phyloP scores from a whole-genome alignment of 2,113 vertebrate species.

The Misgurnus mizolepis region DNA sequence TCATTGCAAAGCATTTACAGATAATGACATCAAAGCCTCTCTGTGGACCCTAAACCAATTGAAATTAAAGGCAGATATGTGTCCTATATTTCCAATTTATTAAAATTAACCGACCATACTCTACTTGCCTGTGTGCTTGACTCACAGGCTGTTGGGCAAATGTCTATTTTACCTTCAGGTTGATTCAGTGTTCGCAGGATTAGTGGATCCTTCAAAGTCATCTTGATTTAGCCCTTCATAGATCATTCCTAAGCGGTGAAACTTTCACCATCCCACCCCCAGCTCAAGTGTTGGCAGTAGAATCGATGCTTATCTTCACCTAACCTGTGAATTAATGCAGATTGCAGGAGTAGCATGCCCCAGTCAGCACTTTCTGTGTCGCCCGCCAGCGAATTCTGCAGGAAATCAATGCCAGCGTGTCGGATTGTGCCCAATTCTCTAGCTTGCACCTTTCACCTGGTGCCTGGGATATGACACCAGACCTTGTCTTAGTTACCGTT shows the following conservation, averaged over 20 bases:
- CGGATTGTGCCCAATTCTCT: slow-evolving; percentile 44
- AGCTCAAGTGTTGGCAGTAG: slow-evolving; percentile 47
- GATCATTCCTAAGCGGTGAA: slow-evolving; percentile 37
- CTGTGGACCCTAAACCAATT: not conserved
- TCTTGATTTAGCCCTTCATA: slow-evolving; percentile 38
- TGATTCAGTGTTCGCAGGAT: not conserved
- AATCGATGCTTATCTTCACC: slow-evolving; percentile 69
- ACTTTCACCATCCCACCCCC: slow-evolving; percentile 39
- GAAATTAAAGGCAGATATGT: slow-evolving; percentile 8
- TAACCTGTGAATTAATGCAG: slow-evolving; percentile 66
- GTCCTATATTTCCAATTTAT: not conserved
- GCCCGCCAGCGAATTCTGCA: slow-evolving; percentile 64
- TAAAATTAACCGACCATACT: slow-evolving; percentile 33
- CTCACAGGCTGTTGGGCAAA: not conserved
- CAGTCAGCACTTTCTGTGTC: slow-evolving; percentile 66
- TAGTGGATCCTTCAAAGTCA: slow-evolving; percentile 20
- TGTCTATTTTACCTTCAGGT: not conserved
- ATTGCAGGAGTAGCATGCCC: slow-evolving; percentile 56
- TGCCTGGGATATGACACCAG: slow-evolving; percentile 25
- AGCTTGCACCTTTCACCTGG: slow-evolving; percentile 46
- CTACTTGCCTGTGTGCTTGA: not conserved
- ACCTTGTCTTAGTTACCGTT: slow-evolving; percentile 32
- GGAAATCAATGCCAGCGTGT: slow-evolving; percentile 63
- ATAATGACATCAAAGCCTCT: slow-evolving; percentile 21
- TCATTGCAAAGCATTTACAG: slow-evolving; percentile 27